A percentile compares a stretch with the other conserved stretches of the same genome.
Conservation (phyloP, 2,797 vertebrate species). For the Anisognathus igniventris region DNA sequence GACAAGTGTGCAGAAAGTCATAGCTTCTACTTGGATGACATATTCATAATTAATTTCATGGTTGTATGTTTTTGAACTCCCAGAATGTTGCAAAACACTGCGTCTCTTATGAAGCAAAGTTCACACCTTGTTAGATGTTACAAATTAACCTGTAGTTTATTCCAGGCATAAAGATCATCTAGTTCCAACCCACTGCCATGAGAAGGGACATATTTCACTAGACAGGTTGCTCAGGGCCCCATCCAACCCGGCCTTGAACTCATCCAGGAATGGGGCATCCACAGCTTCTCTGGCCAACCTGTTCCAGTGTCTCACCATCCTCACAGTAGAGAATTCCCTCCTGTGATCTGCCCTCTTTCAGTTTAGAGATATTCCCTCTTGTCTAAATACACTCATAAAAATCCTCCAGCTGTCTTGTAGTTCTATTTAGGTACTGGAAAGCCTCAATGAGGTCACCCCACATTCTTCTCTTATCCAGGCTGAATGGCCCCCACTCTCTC, state of each 20-base stretch:
- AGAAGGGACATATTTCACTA: not conserved
- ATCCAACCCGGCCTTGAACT: not conserved
- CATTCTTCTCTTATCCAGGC: not conserved
- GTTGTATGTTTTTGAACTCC: not conserved
- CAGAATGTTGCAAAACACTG: not conserved
- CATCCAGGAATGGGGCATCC: not conserved
- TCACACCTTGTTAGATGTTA: not conserved
- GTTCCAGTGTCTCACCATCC: not conserved
- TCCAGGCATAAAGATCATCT: not conserved
- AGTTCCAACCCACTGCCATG: fast-evolving
- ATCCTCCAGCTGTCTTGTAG: not conserved
- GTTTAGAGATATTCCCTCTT: not conserved
- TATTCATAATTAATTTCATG: not conserved
- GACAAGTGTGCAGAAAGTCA: not conserved
- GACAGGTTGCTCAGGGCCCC: not conserved
- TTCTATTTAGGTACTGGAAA: not conserved
- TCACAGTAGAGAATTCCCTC: not conserved
- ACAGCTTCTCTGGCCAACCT: not conserved
- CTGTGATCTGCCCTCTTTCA: not conserved
- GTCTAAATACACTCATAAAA: not conserved
- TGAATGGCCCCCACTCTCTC: not conserved
- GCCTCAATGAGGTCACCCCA: fast-evolving
- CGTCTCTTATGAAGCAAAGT: not conserved
- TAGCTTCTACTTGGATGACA: not conserved
- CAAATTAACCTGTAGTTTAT: not conserved